Evolutionary conservation across 2,113 vertebrate genomes (phyloP).

Genomic region (Empidonax alnorum): DNA sequence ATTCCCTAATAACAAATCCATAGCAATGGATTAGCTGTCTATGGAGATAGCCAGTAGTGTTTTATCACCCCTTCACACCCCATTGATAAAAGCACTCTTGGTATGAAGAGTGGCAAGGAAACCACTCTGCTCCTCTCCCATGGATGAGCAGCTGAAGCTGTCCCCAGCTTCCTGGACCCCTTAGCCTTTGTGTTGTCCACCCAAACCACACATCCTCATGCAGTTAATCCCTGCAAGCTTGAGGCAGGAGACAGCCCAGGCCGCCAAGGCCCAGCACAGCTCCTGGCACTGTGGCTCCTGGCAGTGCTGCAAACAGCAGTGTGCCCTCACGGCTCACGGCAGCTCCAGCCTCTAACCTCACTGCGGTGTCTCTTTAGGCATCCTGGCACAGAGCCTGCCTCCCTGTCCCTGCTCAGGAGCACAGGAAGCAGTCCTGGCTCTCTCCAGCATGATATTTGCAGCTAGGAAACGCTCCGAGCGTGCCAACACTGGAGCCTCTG

Average conservation of each 20-base stretch:
- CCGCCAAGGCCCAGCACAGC: fast-evolving
- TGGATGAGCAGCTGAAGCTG: not conserved
- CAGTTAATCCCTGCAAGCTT: not conserved
- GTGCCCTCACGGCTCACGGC: fast-evolving
- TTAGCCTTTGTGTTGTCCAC: not conserved
- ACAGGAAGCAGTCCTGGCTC: not conserved
- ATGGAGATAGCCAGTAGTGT: not conserved
- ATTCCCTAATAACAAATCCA: constrained; percentile 10
- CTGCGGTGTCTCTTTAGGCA: not conserved
- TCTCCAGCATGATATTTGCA: not conserved
- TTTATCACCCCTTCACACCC: constrained; percentile 2
- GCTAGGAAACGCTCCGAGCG: not conserved
- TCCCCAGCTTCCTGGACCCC: not conserved
- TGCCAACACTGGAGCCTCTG: not conserved
- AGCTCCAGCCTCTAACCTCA: not conserved
- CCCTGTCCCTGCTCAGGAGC: not conserved
- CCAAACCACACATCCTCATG: not conserved
- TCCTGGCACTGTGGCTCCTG: not conserved
- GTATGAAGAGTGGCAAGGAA: not conserved
- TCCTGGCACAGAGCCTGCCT: not conserved
- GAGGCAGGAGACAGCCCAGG: not conserved
- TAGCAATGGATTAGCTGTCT: constrained; percentile 34
- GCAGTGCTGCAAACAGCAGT: not conserved
- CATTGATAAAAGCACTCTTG: not conserved
- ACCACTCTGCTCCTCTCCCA: not conserved